Percentiles rank a stretch among this genome's conserved stretches.
Evolutionary conservation across 2,113 vertebrate species (phyloP).

Genomic region (Pogona vitticeps): DNA sequence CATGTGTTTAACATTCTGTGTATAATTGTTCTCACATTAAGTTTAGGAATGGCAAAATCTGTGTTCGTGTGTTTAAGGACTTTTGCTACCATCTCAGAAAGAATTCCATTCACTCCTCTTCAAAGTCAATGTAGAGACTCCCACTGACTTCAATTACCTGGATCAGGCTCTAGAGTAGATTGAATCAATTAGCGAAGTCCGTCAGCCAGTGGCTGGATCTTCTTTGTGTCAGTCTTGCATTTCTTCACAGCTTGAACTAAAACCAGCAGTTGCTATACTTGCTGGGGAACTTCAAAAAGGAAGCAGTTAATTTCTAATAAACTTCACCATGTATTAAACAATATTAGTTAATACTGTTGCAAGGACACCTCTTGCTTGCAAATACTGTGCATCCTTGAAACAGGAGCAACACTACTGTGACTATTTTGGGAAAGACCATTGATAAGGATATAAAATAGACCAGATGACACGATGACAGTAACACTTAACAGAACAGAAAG

Average conservation of each 20-base stretch:
- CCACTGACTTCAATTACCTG: not conserved
- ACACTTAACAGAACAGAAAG: not conserved
- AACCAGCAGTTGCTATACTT: not conserved
- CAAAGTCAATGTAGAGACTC: not conserved
- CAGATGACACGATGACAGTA: not conserved
- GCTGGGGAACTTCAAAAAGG: not conserved
- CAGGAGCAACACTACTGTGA: not conserved
- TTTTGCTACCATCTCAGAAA: not conserved
- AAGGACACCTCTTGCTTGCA: too few species aligned
- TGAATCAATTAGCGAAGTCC: not conserved
- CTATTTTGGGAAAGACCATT: not conserved
- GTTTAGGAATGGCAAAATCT: not conserved
- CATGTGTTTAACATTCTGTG: not conserved
- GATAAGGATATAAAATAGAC: not conserved
- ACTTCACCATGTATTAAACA: too few species aligned
- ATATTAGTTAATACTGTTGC: too few species aligned
- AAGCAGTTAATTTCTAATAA: not conserved
- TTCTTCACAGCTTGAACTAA: conserved; percentile 7
- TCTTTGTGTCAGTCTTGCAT: conserved; percentile 2
- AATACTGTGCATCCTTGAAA: not conserved
- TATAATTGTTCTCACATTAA: not conserved
- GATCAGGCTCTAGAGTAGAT: not conserved
- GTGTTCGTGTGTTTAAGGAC: rapidly evolving
- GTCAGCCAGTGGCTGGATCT: not conserved
- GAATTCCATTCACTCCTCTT: not conserved